Percentiles rank a stretch among this genome's conserved stretches.
Evolutionary conservation across 2,888 invertebrate species (phyloP).

Genomic region (Ctena decussata): DNA sequence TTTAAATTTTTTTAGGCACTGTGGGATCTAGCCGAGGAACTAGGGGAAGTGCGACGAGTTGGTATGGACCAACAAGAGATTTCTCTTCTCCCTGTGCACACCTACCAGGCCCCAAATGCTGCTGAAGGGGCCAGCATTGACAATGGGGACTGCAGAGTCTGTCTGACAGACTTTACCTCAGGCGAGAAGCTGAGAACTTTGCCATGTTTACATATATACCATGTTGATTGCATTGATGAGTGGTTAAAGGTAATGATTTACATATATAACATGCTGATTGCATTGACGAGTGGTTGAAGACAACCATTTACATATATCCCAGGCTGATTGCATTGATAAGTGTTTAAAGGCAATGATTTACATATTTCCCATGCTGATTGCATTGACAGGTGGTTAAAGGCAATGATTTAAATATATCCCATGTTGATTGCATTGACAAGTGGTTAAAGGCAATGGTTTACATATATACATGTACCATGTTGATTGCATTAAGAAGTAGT

Average conservation of each 20-base stretch:
- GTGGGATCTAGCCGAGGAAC: slow-evolving; percentile 75
- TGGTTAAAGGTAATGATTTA: slow-evolving; percentile 71
- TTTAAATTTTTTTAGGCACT: slow-evolving; percentile 57
- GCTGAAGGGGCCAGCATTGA: slow-evolving; percentile 32
- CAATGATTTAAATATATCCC: slow-evolving; percentile 73
- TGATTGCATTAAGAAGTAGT: slow-evolving; percentile 75
- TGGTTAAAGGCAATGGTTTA: slow-evolving; percentile 70
- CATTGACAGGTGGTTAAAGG: slow-evolving; percentile 77
- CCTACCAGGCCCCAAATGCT: slow-evolving; percentile 46
- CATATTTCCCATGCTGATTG: too few species aligned
- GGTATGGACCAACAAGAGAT: slow-evolving; percentile 71
- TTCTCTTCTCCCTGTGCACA: slow-evolving; percentile 61
- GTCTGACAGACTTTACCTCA: slow-evolving; percentile 69
- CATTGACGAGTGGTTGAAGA: slow-evolving; percentile 2
- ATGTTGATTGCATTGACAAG: slow-evolving; percentile 73
- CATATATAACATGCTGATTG: not conserved
- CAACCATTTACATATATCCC: too few species aligned
- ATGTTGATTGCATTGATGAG: slow-evolving; percentile 73
- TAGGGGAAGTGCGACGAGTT: slow-evolving; percentile 73
- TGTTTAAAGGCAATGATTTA: slow-evolving; percentile 11
- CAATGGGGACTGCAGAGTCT: slow-evolving; percentile 71
- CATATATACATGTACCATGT: slow-evolving; percentile 72
- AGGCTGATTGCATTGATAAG: not conserved
- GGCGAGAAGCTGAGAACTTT: slow-evolving; percentile 71
- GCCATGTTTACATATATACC: slow-evolving; percentile 76